Conservation (phyloP, 2,888 invertebrate species). For the Agriopis aurantiaria region DNA sequence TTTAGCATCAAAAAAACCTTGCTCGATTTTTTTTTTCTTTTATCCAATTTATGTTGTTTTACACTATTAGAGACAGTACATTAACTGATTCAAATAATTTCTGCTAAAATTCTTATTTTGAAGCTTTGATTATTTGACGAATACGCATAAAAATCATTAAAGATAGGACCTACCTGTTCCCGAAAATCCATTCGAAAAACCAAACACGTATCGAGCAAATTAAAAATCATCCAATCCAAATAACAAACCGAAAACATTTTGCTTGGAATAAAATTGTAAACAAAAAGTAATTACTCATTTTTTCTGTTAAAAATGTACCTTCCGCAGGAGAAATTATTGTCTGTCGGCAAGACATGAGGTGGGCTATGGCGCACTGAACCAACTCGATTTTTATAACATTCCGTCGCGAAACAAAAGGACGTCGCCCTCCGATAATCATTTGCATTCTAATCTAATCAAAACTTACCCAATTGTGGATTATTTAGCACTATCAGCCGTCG, state of each 20-base stretch:
- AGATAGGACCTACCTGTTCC: neutral
- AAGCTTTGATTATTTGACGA: too few relatives aligned
- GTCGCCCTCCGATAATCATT: slow-evolving; percentile 78
- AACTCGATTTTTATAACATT: slow-evolving; percentile 50
- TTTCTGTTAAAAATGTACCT: slow-evolving; percentile 19
- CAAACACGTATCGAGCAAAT: neutral
- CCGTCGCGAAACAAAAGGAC: slow-evolving; percentile 56
- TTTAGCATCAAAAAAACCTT: too few relatives aligned
- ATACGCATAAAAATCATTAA: neutral
- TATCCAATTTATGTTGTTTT: too few relatives aligned
- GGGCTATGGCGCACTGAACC: slow-evolving; percentile 58
- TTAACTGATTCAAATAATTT: too few relatives aligned
- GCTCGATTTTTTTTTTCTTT: too few relatives aligned
- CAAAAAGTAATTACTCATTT: neutral
- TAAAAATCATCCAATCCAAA: neutral
- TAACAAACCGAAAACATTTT: neutral
- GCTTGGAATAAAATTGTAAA: neutral
- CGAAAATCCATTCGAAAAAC: too few relatives aligned
- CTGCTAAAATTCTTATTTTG: neutral
- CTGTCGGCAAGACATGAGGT: slow-evolving; percentile 59
- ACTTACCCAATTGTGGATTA: slow-evolving; percentile 86
- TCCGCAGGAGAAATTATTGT: slow-evolving; percentile 52
- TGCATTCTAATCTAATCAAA: slow-evolving; percentile 84
- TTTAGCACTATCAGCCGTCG: slow-evolving; percentile 79
- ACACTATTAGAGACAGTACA: too few relatives aligned